Evolutionary conservation across 2,888 invertebrate genomes (phyloP), one percentile per base, ranked within the genome.

Genomic region (Anthophora plumipes): DNA sequence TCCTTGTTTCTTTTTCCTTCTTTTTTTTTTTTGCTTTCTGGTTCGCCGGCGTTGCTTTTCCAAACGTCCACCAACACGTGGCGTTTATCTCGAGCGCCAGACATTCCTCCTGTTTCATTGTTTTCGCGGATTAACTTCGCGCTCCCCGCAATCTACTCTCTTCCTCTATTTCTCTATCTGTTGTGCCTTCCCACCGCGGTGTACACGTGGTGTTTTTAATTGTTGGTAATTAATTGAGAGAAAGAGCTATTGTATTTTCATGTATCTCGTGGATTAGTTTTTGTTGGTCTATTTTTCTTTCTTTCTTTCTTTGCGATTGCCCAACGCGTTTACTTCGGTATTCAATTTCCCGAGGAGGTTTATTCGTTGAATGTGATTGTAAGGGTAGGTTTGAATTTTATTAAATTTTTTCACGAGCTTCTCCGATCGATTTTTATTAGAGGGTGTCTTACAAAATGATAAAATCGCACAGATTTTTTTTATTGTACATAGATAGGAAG

Each of bases 101-200:
- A 1, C 48, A 31, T 59, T 55, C 25, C 41, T n/a, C n/a, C 14
- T 41, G 46, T 61, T 41, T 31, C 48, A 61, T 60, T 25, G 75
- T 77, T 67, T 43, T 54, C 46, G n/a, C 17, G 48, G 75, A 74
- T 74, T 55, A 70, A 4, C 25, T 14, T 14, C 7, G 7, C 8
- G 57, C 37, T 14, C 20, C 7, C 7, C 8, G 57, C 37, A 20
- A 68, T 48, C 37, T 31, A 6, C 12, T 25, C 39, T 37, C 7
- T n/a, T n/a, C n/a, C n/a, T n/a, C n/a, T n/a, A n/a, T n/a, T n/a
- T 17, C n/a, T 25, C 12, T n/a, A 0, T 4, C n/a, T 60, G 25
- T 50, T 17, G 0, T 20, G 4, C 7, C 57, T 59, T 11, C n/a
- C n/a, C n/a, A n/a, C 8, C n/a, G 4, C 14, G 14, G 9, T 0